These are phyloP conservation scores for Mirounga angustirostris DNA, from an alignment of 2,113 vertebrate species.

Conservation along the genomic window DNA sequence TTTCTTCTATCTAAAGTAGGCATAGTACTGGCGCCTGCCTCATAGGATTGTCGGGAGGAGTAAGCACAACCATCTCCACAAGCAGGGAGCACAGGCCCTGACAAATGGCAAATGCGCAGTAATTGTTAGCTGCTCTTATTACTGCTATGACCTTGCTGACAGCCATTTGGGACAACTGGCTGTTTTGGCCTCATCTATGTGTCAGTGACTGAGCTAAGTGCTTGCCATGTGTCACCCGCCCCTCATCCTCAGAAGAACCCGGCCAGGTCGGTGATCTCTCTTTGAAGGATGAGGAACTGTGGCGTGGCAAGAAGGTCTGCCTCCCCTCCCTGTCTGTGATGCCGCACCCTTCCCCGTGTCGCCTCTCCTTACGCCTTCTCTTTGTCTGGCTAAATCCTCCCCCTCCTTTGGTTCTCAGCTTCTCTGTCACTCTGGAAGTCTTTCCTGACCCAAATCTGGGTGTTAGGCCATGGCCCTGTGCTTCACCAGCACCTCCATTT, in stretches of 20 bases:
- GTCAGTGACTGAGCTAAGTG: not conserved
- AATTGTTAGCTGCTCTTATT: not conserved
- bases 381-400: not conserved
- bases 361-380: not conserved
- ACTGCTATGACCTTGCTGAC: not conserved
- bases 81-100: not conserved
- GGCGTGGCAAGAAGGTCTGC: fast-evolving
- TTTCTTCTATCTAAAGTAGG: not conserved
- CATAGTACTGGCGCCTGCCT: not conserved
- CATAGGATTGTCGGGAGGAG: not conserved
- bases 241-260: not conserved
- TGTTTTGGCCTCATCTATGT: not conserved
- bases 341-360: not conserved
- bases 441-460: not conserved
- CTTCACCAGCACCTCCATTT: not conserved
- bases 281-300: not conserved
- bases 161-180: not conserved
- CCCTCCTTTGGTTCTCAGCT: not conserved
- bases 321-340: not conserved
- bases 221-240: not conserved
- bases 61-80: not conserved
- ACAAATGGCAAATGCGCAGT: not conserved
- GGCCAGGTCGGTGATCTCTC: not conserved
- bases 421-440: not conserved
- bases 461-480: not conserved